Evolutionary conservation across 2,797 vertebrate species (phyloP), one percentile per base, ranked within the genome.

Genomic region (Alcedo quadribrachys): DNA sequence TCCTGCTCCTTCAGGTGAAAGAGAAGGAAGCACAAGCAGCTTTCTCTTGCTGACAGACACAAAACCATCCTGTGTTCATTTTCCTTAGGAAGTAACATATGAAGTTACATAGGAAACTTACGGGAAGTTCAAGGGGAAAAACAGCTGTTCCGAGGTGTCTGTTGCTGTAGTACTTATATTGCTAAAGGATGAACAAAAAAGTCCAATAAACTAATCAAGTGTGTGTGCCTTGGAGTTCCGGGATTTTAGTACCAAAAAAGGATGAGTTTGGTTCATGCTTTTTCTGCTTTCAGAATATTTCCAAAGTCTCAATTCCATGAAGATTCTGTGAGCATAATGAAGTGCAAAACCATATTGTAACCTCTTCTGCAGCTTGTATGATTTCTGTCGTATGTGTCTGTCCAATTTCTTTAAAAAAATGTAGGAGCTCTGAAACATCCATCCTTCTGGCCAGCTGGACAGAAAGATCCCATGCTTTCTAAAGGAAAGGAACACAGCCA

Each of bases 191-290:
- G 25, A 75, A 54, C 21, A 32, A 70, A 35, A 77, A 69, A 32
- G 21, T 17, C 25, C 20, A 5, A 1, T 50, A n/a, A 46, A 6
- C 27, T 33, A 35, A 16, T 11, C 12, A 74, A 63, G 40, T 6
- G 0, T 6, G 12, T 3, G 25, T 33, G n/a, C 58, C 42, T 17
- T 1, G 0, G 48, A 27, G 24, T 25, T 66, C 33, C 55, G 40
- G 27, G 30, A 43, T 35, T 79, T 71, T 48, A 79, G 40, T n/a
- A 54, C 9, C 5, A 8, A 27, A 79, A 60, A 54, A 45, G 9
- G 32, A 45, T 20, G n/a, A 25, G 30, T 27, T 67, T 24, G 12
- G 30, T 9, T 21, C 21, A 53, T 43, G 40, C 14, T 81, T 55
- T 63, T 79, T 73, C 67, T 88, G 58, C 40, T 53, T 66, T 62